Conservation (phyloP, 2,797 vertebrate genomes). For the Austrolebias charrua region DNA sequence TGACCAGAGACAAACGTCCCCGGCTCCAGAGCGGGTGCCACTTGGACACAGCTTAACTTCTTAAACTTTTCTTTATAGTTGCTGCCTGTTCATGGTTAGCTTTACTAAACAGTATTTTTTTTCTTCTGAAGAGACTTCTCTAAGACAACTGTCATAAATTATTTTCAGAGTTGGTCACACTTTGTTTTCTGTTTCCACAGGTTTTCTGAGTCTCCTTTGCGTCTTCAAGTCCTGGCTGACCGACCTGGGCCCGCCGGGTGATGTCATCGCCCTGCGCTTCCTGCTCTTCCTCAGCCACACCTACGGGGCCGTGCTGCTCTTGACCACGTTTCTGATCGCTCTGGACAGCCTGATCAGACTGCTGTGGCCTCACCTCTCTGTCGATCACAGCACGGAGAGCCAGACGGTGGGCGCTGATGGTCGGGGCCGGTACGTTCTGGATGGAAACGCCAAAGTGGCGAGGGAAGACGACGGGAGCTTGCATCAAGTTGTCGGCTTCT, state of each 20-base stretch:
- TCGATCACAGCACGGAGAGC: not conserved
- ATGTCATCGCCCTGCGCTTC: constrained; percentile 75
- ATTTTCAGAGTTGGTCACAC: not conserved
- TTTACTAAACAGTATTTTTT: no score
- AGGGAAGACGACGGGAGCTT: not conserved
- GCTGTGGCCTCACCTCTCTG: constrained; percentile 19
- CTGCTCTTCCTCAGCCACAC: constrained; percentile 78
- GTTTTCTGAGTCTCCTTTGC: constrained; percentile 68
- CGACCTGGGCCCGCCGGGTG: constrained; percentile 32
- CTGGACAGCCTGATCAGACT: constrained; percentile 63
- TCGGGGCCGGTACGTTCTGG: not conserved
- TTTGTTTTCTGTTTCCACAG: constrained; percentile 48
- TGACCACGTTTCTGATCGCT: constrained; percentile 71
- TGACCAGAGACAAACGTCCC: not conserved
- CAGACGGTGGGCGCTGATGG: not conserved
- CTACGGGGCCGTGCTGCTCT: constrained; percentile 71
- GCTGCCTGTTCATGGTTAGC: no score
- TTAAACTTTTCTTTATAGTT: no score
- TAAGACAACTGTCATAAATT: no score
- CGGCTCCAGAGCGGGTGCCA: not conserved
- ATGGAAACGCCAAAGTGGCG: not conserved
- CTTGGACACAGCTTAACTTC: no score
- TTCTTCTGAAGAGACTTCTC: no score
- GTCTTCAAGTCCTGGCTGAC: constrained; percentile 53
- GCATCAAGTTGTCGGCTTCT: constrained; percentile 54